Evolutionary conservation across 2,797 vertebrate species (phyloP).

Genomic region (Cryptoblepharus egeriae): DNA sequence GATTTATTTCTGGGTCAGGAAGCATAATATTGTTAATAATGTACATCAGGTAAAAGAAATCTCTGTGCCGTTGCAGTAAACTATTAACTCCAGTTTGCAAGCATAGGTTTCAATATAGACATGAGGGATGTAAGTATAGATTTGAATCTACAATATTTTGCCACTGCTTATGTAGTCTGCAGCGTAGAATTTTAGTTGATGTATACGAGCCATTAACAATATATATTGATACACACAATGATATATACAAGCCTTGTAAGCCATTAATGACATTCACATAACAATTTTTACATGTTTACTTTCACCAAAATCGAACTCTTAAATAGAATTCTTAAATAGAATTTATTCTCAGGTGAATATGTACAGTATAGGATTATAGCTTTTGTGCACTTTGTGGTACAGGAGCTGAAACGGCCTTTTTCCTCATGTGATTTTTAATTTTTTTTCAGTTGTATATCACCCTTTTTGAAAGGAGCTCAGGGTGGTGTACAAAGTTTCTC

Average conservation of each 20-base stretch:
- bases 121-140: neutral
- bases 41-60: neutral
- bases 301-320: neutral
- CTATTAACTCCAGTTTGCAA: neutral
- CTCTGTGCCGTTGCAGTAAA: neutral
- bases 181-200: neutral
- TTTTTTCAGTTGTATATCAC: no score
- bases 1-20: no score
- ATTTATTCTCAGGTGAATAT: neutral
- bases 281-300: neutral
- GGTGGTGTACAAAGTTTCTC: no score
- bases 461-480: no score
- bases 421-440: neutral
- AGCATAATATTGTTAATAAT: no score
- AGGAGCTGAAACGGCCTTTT: neutral
- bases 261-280: no score
- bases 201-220: neutral
- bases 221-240: no score
- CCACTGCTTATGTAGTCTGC: no score
- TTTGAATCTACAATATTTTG: neutral
- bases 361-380: neutral
- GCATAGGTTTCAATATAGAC: neutral
- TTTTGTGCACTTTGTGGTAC: neutral
- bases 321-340: neutral
- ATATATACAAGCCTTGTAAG: no score